Conservation (phyloP, 2,797 vertebrate genomes). For the Microctenopoma stevenorrisi region DNA sequence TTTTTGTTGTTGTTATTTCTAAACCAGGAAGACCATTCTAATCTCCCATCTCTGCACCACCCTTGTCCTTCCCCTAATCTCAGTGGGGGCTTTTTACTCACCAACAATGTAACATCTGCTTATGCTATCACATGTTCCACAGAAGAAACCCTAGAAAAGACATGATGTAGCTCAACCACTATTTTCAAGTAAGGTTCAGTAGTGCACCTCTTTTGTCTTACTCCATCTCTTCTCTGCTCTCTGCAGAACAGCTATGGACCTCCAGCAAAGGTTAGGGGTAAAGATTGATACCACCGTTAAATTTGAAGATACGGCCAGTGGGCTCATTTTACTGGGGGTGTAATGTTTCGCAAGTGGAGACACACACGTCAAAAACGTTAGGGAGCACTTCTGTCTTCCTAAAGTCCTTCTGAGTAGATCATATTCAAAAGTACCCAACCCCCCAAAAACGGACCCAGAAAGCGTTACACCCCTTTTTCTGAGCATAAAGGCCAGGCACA, state of each 20-base stretch:
- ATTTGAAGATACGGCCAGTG: too few relatives aligned
- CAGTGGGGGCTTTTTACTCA: slow-evolving; percentile 26
- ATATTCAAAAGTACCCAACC: too few relatives aligned
- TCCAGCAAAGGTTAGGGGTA: too few relatives aligned
- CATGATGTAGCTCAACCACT: neutral
- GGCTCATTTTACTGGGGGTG: too few relatives aligned
- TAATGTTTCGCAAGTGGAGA: too few relatives aligned
- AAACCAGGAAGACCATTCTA: slow-evolving; percentile 64
- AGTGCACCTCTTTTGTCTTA: neutral
- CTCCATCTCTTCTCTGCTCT: slow-evolving; percentile 13
- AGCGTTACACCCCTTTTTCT: too few relatives aligned
- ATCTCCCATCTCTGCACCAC: slow-evolving; percentile 18
- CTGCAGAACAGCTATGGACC: neutral
- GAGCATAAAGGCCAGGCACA: too few relatives aligned
- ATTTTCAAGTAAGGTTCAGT: neutral
- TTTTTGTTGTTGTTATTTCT: slow-evolving; percentile 60
- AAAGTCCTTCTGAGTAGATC: too few relatives aligned
- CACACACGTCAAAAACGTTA: too few relatives aligned
- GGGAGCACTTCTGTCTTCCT: too few relatives aligned
- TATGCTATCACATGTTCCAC: slow-evolving; percentile 31
- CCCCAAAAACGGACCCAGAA: too few relatives aligned
- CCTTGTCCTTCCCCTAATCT: slow-evolving; percentile 33
- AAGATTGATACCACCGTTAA: too few relatives aligned
- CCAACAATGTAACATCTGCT: slow-evolving; percentile 52
- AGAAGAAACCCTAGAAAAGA: slow-evolving; percentile 21